Base-by-base conservation (phyloP, 2,797 vertebrate genomes). In the Cynodonichthys magdalenae region DNA sequence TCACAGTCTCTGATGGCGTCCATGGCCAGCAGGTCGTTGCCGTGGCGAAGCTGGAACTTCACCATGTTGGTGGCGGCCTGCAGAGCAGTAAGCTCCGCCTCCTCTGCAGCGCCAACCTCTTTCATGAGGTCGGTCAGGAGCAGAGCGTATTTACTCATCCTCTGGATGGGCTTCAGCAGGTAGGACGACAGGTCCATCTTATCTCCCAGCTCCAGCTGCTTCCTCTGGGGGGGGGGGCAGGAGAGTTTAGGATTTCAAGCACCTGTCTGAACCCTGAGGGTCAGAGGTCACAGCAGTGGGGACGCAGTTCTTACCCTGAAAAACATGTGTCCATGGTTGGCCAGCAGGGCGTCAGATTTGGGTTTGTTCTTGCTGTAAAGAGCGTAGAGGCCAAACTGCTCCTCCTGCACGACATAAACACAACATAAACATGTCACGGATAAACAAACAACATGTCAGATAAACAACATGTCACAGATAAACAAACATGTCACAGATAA, bases 291-390 rank as follows among this genome's bases (percentile, higher is more conserved):
- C 1, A 61, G 12, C 17, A 11, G 14, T 15, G 1, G 2, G 6
- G 7, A 3, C 1, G 20, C n/a, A 24, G 50, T 5, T 8, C 74
- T 93, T 84, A 99, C 97, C 95, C 94, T 96, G 82, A 99, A 99
- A 90, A 98, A 99, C 59, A 88, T 66, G 48, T 95, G 95, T 4
- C 96, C 96, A 0, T 94, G 96, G 72, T 93, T 94, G 63, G 94
- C 92, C 81, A 99, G 92, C 77, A 99, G 90, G 0, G 92, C 79
- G 19, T 98, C 97, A 0, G 97, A 98, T 77, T 95, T 94, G 0
- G 97, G 97, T 73, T 99, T 99, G 87, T 98, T 99, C 88, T 97
- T 99, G 85, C 96, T 99, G 70, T 99, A 99, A 18, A 98, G 86
- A 0, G 97, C 96, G 0, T 99, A 99, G 77, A 98, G 92, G 64